Evolutionary conservation across 2,888 invertebrate genomes (phyloP).

Genomic region (Xestia sexstrigata): DNA sequence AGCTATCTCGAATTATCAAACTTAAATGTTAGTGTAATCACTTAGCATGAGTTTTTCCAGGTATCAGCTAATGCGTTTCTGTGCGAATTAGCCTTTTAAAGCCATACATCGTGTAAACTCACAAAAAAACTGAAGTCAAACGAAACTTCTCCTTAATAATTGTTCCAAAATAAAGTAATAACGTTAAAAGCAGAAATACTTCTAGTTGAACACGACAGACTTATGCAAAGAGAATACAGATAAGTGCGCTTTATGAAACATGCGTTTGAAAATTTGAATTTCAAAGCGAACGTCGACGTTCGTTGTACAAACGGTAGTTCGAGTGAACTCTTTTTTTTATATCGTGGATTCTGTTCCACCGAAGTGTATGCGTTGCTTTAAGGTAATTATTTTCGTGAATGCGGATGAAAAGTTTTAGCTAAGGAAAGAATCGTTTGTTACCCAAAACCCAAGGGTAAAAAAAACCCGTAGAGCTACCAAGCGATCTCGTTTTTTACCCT

Average conservation of each 20-base stretch:
- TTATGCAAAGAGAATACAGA: slow-evolving; percentile 72
- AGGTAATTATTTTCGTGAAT: not conserved
- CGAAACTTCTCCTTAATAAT: slow-evolving; percentile 25
- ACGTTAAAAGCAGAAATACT: slow-evolving; percentile 52
- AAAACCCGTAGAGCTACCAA: no score
- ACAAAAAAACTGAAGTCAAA: not conserved
- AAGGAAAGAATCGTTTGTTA: not conserved
- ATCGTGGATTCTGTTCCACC: slow-evolving; percentile 42
- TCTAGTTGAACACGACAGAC: slow-evolving; percentile 55
- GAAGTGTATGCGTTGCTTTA: slow-evolving; percentile 5
- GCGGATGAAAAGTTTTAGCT: not conserved
- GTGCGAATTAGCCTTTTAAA: not conserved
- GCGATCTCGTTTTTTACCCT: no score
- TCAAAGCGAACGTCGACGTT: slow-evolving; percentile 69
- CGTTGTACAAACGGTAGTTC: slow-evolving; percentile 60
- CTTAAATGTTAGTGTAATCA: not conserved
- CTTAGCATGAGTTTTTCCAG: no score
- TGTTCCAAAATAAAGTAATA: slow-evolving; percentile 57
- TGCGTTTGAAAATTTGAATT: slow-evolving; percentile 76
- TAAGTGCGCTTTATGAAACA: slow-evolving; percentile 71
- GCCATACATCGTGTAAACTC: not conserved
- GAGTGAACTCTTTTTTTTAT: slow-evolving; percentile 60
- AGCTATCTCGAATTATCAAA: no score
- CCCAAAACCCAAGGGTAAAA: no score
- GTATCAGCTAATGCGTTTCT: not conserved